Evolutionary conservation across 2,797 vertebrate genomes (phyloP), one percentile per base, ranked within the genome.

Genomic region (Hippoglossus hippoglossus): DNA sequence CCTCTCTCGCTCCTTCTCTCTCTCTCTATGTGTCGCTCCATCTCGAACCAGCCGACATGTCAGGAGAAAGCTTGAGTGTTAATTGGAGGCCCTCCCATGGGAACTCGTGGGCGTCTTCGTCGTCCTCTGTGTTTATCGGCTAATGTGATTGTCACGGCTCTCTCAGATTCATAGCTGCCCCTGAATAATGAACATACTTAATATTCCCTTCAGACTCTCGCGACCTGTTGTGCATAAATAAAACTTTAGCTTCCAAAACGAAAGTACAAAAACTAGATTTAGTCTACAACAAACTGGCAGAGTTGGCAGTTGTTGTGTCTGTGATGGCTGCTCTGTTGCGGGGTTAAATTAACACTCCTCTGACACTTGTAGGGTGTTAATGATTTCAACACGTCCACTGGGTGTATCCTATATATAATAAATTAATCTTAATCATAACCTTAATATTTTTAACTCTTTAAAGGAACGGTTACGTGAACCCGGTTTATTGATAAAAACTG

Each of bases 71-170:
- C 88, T 78, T 8, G 71, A 87, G 88, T 91, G 90, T 87, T 91
- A 91, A 91, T 92, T 92, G 89, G 87, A 83, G 73, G 71, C 70
- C 58, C 78, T 91, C 90, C 88, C 84, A 64, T 13, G 73, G 86
- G 89, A 87, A 75, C 74, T 80, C 52, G 77, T 80, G 59, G 86
- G 83, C 79, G 59, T 90, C 66, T 73, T 83, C 74, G 68, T 80
- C 80, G 86, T 85, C 81, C 89, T 89, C 73, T 16, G 72, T 86
- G 74, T 92, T 91, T 86, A 84, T 81, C 72, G 50, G 75, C 70
- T 89, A 88, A 89, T 84, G 81, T 63, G 87, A 92, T 90, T 91
- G 85, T 72, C 74, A 84, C 57, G 67, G 87, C 72, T 84, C 74
- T 76, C 71, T 71, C 31, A 12, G 59, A 87, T 73, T 86, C 84